Evolutionary conservation across 2,888 invertebrate genomes (phyloP).

Genomic region (Arctia plantaginis): DNA sequence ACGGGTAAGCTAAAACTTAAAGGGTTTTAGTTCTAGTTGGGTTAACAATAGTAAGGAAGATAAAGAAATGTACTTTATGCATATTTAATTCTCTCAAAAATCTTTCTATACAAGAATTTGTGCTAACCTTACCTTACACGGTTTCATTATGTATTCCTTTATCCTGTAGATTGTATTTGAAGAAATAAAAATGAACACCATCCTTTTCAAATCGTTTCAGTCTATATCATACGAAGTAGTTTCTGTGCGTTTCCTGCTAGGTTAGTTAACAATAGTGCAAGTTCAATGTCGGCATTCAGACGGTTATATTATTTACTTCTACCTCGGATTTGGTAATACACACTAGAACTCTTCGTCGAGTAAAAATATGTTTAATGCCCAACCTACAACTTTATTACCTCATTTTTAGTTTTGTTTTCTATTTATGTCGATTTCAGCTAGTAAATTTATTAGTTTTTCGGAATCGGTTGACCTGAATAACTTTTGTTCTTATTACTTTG

Average conservation of each 20-base stretch:
- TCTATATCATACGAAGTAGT: background rate
- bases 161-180: background rate
- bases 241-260: background rate
- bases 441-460: conserved; percentile 14
- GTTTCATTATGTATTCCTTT: too few species aligned
- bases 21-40: background rate
- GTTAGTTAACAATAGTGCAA: conserved; percentile 15
- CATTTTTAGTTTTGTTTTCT: background rate
- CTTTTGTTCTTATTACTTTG: conserved; percentile 25
- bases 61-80: too few species aligned
- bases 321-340: background rate
- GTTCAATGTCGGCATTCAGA: conserved; percentile 62
- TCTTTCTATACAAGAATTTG: too few species aligned
- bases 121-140: too few species aligned
- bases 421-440: background rate
- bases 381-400: too few species aligned
- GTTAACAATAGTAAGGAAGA: background rate
- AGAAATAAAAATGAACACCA: background rate
- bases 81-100: too few species aligned
- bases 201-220: background rate
- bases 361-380: too few species aligned
- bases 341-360: background rate
- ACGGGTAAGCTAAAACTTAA: background rate
- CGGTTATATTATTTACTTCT: conserved; percentile 56
- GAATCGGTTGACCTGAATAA: conserved; percentile 29